Evolutionary conservation across 2,797 vertebrate genomes (phyloP), one percentile per base, ranked within the genome.

Genomic region (Hippocampus kuda): DNA sequence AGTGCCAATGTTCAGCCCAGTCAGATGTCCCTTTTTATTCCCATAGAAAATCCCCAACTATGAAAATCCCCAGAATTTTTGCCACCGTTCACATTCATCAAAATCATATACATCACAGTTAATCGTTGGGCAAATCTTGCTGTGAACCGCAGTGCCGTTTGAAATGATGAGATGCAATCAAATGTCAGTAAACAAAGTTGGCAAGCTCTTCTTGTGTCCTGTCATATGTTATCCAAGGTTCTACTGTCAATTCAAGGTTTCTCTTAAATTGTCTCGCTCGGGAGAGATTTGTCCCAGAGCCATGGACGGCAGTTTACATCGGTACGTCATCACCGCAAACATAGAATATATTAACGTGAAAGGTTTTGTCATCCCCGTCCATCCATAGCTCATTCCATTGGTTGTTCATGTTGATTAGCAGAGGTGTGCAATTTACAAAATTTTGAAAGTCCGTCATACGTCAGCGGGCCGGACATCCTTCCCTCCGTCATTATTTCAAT

Each of bases 141-240:
- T 60, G 15, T 60, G 2, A 27, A 60, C 26, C 15, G 8, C 10
- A 18, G 57, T 60, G 26, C 26, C 57, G 16, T 59, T 59, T 60
- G 26, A 60, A 60, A 60, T 34, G 27, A 60, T 30, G 57, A 59
- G 27, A 59, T 59, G 57, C 57, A 30, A 59, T 59, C 16, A 59
- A 59, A 59, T 60, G 57, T 60, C 26, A 34, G 15, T 60, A 30
- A 60, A 59, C 2, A 59, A 59, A 18, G 27, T 16, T 59, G 24
- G 26, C 12, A 18, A 60, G 7, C 6, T 13, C 56, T 30, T 60
- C 57, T 34, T 60, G 13, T 60, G 27, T 60, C 57, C 26, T 30
- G 26, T 60, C 27, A 30, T 60, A n/a, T 30, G 18, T 60, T 7
- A 16, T 60, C 18, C 57, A 60, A 60, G 51, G 20, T 53, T 53